Evolutionary conservation across 2,888 invertebrate genomes (phyloP).

Genomic region (Rhagophthalmus giganteus): DNA sequence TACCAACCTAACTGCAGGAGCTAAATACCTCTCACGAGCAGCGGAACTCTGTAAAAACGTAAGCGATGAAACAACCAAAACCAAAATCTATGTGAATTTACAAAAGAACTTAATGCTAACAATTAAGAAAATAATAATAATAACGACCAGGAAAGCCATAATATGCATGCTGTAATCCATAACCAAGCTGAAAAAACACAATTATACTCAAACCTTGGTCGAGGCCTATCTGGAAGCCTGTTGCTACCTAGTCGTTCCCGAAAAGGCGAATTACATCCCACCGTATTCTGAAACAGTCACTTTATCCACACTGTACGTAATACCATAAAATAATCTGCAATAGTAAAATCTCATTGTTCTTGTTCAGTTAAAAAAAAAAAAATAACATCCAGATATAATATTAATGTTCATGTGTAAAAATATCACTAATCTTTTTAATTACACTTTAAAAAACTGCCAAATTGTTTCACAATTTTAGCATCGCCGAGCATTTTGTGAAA

Average conservation of each 20-base stretch:
- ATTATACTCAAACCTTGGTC: constrained; percentile 68
- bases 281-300: constrained; percentile 59
- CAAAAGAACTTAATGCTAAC: not conserved
- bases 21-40: constrained; percentile 51
- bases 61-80: constrained; percentile 21
- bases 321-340: too few species aligned
- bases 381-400: too few species aligned
- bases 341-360: too few species aligned
- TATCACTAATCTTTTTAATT: too few species aligned
- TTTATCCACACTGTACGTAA: constrained; percentile 31
- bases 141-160: not conserved
- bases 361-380: too few species aligned
- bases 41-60: constrained; percentile 45
- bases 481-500: too few species aligned
- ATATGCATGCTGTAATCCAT: constrained; percentile 17
- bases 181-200: constrained; percentile 22
- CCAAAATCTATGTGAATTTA: not conserved
- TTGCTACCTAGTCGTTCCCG: constrained; percentile 89
- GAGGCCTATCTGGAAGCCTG: constrained; percentile 76
- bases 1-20: constrained; percentile 51
- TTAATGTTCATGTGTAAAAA: too few species aligned
- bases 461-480: not conserved
- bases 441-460: not conserved
- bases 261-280: constrained; percentile 76
- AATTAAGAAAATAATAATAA: constrained; percentile 4